Conservation (phyloP, 2,113 vertebrate genomes). For the Rhinogobius similis region DNA sequence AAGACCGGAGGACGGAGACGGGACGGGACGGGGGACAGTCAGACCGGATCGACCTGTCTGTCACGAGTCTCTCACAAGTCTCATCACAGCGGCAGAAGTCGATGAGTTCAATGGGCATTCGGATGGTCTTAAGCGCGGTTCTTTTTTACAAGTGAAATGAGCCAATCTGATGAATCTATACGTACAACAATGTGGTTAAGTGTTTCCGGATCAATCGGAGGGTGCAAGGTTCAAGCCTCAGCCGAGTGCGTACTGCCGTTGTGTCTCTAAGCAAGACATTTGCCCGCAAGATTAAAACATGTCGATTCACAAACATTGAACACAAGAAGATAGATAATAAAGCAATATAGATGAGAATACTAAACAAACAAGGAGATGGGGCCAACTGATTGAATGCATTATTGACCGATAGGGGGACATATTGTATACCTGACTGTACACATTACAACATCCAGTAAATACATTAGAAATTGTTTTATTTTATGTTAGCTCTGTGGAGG, state of each 20-base stretch:
- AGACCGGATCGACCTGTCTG: slow-evolving; percentile 55
- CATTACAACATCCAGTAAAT: too few relatives aligned
- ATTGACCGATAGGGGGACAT: too few relatives aligned
- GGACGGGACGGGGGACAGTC: slow-evolving; percentile 36
- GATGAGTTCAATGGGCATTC: neutral
- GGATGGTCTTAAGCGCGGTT: neutral
- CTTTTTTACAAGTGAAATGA: neutral
- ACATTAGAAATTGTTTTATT: too few relatives aligned
- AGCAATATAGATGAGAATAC: too few relatives aligned
- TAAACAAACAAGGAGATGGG: too few relatives aligned
- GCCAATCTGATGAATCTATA: neutral
- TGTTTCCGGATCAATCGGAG: neutral
- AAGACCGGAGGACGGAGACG: slow-evolving; percentile 27
- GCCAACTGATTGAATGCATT: too few relatives aligned
- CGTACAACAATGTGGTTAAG: neutral
- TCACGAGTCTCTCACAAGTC: slow-evolving; percentile 36
- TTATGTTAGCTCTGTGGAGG: too few relatives aligned
- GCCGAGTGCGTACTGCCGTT: neutral
- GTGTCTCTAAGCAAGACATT: neutral
- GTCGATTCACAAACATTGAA: too few relatives aligned
- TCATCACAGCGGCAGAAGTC: neutral
- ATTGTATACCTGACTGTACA: too few relatives aligned
- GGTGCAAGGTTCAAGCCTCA: neutral
- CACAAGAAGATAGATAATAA: too few relatives aligned
- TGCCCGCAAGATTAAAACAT: too few relatives aligned